Percentiles rank a stretch among this genome's conserved stretches.
Evolutionary conservation across 1,140 invertebrate genomes (phyloP).

Genomic region (Drosophila truncata): DNA sequence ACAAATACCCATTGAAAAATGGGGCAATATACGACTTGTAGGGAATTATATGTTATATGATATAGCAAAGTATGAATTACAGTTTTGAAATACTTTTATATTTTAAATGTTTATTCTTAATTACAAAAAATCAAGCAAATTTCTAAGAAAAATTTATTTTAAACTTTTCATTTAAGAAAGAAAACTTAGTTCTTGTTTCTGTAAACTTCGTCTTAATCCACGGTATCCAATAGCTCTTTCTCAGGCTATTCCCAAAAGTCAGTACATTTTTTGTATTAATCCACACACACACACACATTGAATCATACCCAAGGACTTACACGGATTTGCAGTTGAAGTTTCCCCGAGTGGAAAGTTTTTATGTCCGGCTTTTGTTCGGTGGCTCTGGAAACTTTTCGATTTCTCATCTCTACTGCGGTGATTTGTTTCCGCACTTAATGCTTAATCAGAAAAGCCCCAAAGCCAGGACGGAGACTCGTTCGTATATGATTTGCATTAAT

Average conservation of each 20-base stretch:
- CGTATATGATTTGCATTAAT: conserved; percentile 60
- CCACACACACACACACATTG: conserved; percentile 11
- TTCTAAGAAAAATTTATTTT: too few relatives aligned
- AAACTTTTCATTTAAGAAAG: neutral
- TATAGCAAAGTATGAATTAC: neutral
- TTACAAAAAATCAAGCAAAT: too few relatives aligned
- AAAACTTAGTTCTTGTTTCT: neutral
- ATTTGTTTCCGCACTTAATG: conserved; percentile 21
- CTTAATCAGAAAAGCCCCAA: conserved; percentile 23
- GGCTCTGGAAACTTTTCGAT: conserved; percentile 49
- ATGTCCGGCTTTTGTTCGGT: conserved; percentile 41
- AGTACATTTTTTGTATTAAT: conserved; percentile 8
- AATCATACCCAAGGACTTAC: conserved; percentile 29
- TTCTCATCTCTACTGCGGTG: conserved; percentile 21
- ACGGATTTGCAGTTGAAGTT: conserved; percentile 45
- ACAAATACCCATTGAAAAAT: neutral
- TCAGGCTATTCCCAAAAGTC: neutral
- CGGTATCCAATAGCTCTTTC: conserved; percentile 5
- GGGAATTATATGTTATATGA: neutral
- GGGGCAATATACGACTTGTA: neutral
- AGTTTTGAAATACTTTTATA: neutral
- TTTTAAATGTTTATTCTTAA: too few relatives aligned
- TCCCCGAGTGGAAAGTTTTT: conserved; percentile 65
- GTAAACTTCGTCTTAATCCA: neutral
- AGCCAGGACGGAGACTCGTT: conserved; percentile 2